A percentile compares a stretch with the other conserved stretches of the same genome.
Conservation (phyloP, 2,797 vertebrate genomes). For the Pipistrellus pipistrellus region DNA sequence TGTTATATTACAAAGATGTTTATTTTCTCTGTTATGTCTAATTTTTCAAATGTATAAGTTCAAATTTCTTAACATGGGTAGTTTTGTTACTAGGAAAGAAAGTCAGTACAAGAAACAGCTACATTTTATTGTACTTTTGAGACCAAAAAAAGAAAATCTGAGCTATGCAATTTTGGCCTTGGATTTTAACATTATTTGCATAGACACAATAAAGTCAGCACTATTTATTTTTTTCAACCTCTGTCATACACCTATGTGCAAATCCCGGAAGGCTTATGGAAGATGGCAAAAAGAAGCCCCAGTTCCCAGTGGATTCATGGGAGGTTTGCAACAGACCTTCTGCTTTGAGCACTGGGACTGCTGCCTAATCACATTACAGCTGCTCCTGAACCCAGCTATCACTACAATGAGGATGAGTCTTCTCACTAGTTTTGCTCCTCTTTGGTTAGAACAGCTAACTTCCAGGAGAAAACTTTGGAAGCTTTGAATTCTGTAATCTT, state of each 20-base stretch:
- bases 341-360: background rate
- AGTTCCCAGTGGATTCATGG: background rate
- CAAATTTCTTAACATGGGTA: conserved; percentile 78
- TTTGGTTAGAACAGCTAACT: background rate
- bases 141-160: background rate
- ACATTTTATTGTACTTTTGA: conserved; percentile 81
- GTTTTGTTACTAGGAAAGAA: conserved; percentile 76
- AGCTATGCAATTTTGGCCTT: background rate
- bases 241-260: background rate
- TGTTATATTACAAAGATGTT: conserved; percentile 80
- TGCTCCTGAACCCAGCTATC: fast-evolving
- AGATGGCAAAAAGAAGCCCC: background rate
- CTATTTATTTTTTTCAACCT: background rate
- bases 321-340: background rate
- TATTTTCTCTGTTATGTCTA: conserved; percentile 81
- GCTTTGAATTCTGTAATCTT: background rate
- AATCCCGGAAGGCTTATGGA: background rate
- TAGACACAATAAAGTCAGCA: background rate
- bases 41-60: conserved; percentile 82
- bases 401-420: fast-evolving
- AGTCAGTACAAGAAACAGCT: conserved; percentile 62
- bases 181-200: background rate
- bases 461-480: background rate
- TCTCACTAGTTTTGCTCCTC: background rate
- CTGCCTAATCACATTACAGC: background rate